Conservation (phyloP, 2,888 invertebrate genomes). For the Stegana nigrithorax region DNA sequence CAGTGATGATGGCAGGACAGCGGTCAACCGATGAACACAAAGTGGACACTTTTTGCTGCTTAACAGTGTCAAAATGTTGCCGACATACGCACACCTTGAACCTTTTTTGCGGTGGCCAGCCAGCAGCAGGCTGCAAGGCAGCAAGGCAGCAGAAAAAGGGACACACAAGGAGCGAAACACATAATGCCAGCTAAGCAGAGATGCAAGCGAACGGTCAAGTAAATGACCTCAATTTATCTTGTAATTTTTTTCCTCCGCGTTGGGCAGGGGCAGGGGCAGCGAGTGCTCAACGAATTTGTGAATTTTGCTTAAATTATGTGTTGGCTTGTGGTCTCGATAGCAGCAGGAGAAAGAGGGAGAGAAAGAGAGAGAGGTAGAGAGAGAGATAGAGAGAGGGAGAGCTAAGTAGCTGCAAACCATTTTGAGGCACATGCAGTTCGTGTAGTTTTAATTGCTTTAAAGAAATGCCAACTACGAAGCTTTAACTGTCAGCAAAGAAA, state of each 20-base stretch:
- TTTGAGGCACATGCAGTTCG: too few species aligned
- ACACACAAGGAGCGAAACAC: constrained; percentile 28
- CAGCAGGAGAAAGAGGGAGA: not conserved
- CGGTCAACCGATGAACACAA: constrained; percentile 46
- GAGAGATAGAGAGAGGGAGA: too few species aligned
- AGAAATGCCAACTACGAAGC: too few species aligned
- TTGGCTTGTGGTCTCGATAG: constrained; percentile 26
- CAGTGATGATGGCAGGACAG: constrained; percentile 42
- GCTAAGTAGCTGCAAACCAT: too few species aligned
- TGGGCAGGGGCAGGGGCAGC: constrained; percentile 16
- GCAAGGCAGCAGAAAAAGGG: not conserved
- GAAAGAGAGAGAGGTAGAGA: too few species aligned
- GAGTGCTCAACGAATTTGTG: constrained; percentile 8
- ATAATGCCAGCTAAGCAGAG: constrained; percentile 37
- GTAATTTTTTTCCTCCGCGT: constrained; percentile 31
- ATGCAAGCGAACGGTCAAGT: constrained; percentile 53
- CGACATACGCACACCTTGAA: constrained; percentile 45
- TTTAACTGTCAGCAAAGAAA: not conserved
- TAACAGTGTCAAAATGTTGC: constrained; percentile 51
- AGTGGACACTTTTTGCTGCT: constrained; percentile 53
- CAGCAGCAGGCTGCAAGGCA: not conserved
- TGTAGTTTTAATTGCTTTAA: not conserved
- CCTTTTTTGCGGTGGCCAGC: constrained; percentile 20
- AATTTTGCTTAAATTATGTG: constrained; percentile 45
- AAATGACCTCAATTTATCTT: constrained; percentile 69